Percentiles rank a stretch among this genome's conserved stretches.
These are phyloP conservation scores for Piezodorus guildinii DNA, from an alignment of 1,140 invertebrate species.

Conservation along the genomic window DNA sequence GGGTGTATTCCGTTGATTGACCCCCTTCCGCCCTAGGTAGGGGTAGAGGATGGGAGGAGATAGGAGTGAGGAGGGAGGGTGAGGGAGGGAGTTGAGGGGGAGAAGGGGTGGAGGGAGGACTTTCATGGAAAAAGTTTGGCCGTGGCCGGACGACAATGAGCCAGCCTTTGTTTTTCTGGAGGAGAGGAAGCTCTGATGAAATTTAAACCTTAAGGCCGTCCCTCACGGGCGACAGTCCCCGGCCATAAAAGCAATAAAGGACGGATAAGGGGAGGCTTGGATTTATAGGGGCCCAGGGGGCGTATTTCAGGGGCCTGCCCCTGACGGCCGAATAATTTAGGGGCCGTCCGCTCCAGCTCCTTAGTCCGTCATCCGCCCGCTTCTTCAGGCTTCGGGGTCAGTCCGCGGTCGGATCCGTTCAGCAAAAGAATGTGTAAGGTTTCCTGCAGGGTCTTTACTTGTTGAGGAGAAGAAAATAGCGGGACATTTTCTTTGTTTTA, in stretches of 20 bases:
- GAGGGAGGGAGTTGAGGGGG: slow-evolving; percentile 1
- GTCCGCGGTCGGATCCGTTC: too few relatives aligned
- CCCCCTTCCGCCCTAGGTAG: neutral
- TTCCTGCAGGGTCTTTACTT: too few relatives aligned
- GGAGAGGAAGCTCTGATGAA: slow-evolving; percentile 25
- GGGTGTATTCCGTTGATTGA: neutral
- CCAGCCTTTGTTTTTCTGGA: slow-evolving; percentile 26
- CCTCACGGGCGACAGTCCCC: slow-evolving; percentile 24
- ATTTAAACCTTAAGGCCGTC: slow-evolving; percentile 26
- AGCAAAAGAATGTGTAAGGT: too few relatives aligned
- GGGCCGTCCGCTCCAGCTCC: slow-evolving; percentile 11
- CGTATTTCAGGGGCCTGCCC: slow-evolving; percentile 26
- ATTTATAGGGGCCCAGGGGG: slow-evolving; percentile 27
- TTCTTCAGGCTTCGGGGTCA: too few relatives aligned
- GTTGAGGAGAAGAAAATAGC: too few relatives aligned
- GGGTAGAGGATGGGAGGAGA: neutral
- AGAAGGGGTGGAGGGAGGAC: neutral
- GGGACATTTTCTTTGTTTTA: too few relatives aligned
- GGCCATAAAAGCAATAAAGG: slow-evolving; percentile 30
- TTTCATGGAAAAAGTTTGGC: neutral
- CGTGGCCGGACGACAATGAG: slow-evolving; percentile 2
- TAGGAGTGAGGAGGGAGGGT: neutral
- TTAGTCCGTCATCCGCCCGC: slow-evolving; percentile 1
- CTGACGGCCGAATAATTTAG: slow-evolving; percentile 18
- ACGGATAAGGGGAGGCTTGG: slow-evolving; percentile 26